Evolutionary conservation across 2,797 vertebrate genomes (phyloP), one percentile per base, ranked within the genome.

Genomic region (Notolabrus celidotus): DNA sequence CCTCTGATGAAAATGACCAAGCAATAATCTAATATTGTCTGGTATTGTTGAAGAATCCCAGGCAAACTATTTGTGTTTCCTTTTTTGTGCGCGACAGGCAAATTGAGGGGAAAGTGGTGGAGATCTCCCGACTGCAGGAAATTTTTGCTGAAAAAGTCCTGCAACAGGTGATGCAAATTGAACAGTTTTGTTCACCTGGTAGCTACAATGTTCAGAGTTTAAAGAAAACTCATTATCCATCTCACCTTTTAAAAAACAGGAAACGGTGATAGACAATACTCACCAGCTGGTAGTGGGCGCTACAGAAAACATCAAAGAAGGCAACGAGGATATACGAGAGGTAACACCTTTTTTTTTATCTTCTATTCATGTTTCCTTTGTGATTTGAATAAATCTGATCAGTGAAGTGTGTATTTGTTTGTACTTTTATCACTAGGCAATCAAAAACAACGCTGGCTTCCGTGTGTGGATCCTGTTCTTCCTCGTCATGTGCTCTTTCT

Each of bases 391-490:
- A 20, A 19, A 47, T 55, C 17, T 20, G 12, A 22, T 27, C 45
- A 15, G 22, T 62, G 42, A 61, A 64, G 38, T 20, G 2, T 36
- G 0, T 20, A 39, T 73, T 15, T 17, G 5, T 68, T 10, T 45
- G 74, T 33, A 4, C 15, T 67, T 79, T 36, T 65, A 2, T 67
- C 38, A 49, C 54, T 74, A 99, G 98, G 98, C 98, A 23, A 99
- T 99, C 78, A 97, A 99, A 88, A 99, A 99, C 92, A 99, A 99
- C 0, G 98, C 98, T 0, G 98, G 98, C 73, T 99, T 99, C 92
- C 94, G 98, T 2, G 98, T 99, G 3, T 99, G 98, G 98, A 96
- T 99, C 87, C 96, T 99, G 0, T 99, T 99, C 92, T 99, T 99
- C 93, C 94, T 99, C 31, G 97, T 99, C 67, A 99, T 99, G 98